These are phyloP conservation scores for Macropodus opercularis DNA, from an alignment of 2,797 vertebrate species.

Conservation along the genomic window DNA sequence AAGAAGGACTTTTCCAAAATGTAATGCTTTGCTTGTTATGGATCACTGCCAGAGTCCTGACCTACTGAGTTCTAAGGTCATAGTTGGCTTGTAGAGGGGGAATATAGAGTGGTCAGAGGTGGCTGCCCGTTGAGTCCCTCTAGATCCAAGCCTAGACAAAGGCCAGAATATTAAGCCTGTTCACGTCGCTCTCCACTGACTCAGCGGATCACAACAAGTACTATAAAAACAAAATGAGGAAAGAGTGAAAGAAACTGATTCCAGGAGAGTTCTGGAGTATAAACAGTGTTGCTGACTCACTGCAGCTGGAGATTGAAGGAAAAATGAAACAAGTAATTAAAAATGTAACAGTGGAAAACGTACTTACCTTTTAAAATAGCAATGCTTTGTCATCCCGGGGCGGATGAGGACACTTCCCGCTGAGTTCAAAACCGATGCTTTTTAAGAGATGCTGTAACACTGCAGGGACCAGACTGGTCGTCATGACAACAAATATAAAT, in stretches of 20 bases:
- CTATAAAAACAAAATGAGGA: not conserved
- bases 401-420: too few relatives aligned
- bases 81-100: slow-evolving; percentile 14
- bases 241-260: not conserved
- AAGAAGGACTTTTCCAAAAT: slow-evolving; percentile 3
- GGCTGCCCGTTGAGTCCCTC: slow-evolving; percentile 27
- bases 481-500: too few relatives aligned
- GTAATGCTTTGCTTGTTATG: not conserved
- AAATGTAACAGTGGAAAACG: not conserved
- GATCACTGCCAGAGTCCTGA: slow-evolving; percentile 17
- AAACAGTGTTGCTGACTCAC: slow-evolving; percentile 23
- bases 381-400: too few relatives aligned
- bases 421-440: too few relatives aligned
- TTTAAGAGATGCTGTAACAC: too few relatives aligned
- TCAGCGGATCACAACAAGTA: slow-evolving; percentile 33
- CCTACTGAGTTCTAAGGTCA: slow-evolving; percentile 25
- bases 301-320: not conserved
- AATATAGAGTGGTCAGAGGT: slow-evolving; percentile 38
- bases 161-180: slow-evolving; percentile 28
- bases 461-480: too few relatives aligned
- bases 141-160: slow-evolving; percentile 34
- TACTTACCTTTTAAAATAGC: too few relatives aligned
- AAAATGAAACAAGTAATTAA: not conserved
- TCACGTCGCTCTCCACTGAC: slow-evolving; percentile 32
- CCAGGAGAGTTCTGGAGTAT: not conserved